Evolutionary conservation across 2,797 vertebrate species (phyloP).

Genomic region (Merluccius polli): DNA sequence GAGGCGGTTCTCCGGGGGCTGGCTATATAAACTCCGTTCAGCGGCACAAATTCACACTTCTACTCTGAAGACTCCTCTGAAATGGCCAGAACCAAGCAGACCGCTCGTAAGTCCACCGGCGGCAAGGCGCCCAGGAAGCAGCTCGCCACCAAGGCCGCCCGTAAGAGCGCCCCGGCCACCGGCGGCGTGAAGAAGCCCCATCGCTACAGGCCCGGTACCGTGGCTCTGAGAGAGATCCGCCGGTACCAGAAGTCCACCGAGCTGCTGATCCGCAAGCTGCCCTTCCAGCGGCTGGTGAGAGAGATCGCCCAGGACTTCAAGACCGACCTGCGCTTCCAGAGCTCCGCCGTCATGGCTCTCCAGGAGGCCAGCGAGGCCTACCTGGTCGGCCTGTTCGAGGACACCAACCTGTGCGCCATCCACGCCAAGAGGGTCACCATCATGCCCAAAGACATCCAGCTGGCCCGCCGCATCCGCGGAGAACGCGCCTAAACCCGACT

Average conservation of each 20-base stretch:
- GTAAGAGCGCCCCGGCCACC: neutral
- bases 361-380: constrained; percentile 1
- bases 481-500: neutral
- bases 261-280: neutral
- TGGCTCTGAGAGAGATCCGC: neutral
- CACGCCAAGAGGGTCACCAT: constrained; percentile 1
- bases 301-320: neutral
- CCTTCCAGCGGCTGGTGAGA: neutral
- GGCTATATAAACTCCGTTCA: neutral
- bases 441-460: neutral
- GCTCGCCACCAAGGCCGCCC: neutral
- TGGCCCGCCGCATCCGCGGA: neutral
- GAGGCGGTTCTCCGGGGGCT: neutral
- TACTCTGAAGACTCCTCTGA: neutral
- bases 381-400: neutral
- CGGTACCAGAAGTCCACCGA: neutral
- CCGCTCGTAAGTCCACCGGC: neutral
- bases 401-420: neutral
- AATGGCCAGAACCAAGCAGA: neutral
- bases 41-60: no score
- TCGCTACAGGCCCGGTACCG: neutral
- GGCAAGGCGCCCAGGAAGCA: neutral
- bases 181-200: constrained; percentile 1
- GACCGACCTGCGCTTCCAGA: neutral
- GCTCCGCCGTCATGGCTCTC: neutral